Evolutionary conservation across 2,888 invertebrate species (phyloP), one percentile per base, ranked within the genome.

Genomic region (Drosophila neonasuta): DNA sequence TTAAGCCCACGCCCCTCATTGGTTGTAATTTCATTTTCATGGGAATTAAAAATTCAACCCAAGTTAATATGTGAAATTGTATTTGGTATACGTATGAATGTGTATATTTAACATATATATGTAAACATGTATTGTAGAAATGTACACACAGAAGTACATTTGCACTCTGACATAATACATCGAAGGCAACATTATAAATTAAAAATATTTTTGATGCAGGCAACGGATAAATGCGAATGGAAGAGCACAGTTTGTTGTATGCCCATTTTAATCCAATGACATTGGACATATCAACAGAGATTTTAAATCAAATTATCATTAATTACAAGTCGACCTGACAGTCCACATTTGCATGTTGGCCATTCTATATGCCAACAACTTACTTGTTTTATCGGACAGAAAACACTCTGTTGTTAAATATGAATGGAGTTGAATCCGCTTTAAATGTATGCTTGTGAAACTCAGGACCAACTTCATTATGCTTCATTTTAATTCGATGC

Each of bases 141-240:
- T 41, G 10, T 17, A 32, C 45, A 44, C 13, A 32, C 15, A 17
- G 6, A 24, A 24, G 24, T 11, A 52, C 9, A 48, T 46, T 13
- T 17, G 11, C 49, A 32, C 34, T 6, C 32, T 17, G 11, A 11
- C 42, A 49, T 49, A 42, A 32, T 36, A 29, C 39, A 15, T 34
- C 34, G 51, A 13, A 44, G 50, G 20, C 45, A 48, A 17, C 42
- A 51, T 52, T 56, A 57, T 68, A 68, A 68, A 66, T 66, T 46
- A 41, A 59, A 49, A 59, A 54, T 55, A 59, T 59, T 68, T 66
- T 66, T 45, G 59, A 54, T 59, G 32, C 34, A 7, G 39, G 39
- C 39, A 41, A 41, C 8, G 6, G 44, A 30, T 65, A 68, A 65
- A 44, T 49, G 30, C 30, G 39, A 65, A 51, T 32, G 39, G 8